Percentiles rank a stretch among this genome's conserved stretches.
Evolutionary conservation across 2,888 invertebrate genomes (phyloP).

Genomic region (Nasonovia ribisnigri): DNA sequence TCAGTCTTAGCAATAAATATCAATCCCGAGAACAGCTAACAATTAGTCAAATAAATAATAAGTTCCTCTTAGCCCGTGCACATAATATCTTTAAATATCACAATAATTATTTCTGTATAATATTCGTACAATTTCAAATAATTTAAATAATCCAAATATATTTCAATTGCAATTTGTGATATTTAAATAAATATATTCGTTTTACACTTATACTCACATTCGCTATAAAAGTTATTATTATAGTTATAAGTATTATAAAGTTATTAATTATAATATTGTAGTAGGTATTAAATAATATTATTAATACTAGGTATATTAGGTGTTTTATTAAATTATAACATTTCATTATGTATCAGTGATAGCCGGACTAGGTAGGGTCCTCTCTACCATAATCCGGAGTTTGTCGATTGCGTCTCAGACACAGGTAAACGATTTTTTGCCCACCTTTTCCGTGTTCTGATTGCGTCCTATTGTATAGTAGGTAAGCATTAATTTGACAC

Average conservation of each 20-base stretch:
- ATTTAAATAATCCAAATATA: no score
- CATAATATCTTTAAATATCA: neutral
- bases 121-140: no score
- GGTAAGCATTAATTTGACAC: no score
- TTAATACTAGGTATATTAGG: neutral
- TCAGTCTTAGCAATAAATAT: neutral
- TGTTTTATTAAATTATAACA: neutral
- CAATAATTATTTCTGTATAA: no score
- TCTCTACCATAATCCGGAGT: no score
- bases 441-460: no score
- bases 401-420: no score
- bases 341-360: neutral
- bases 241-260: no score
- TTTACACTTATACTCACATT: neutral
- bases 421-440: no score
- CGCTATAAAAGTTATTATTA: neutral
- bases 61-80: neutral
- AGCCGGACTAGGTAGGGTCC: neutral
- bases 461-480: no score
- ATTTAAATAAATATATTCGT: neutral
- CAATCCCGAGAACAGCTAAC: neutral
- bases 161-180: neutral
- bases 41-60: neutral
- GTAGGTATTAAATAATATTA: neutral
- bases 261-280: no score